phyloP scores from a whole-genome alignment of 2,888 invertebrate genomes.

The Drosophila niveifrons region DNA sequence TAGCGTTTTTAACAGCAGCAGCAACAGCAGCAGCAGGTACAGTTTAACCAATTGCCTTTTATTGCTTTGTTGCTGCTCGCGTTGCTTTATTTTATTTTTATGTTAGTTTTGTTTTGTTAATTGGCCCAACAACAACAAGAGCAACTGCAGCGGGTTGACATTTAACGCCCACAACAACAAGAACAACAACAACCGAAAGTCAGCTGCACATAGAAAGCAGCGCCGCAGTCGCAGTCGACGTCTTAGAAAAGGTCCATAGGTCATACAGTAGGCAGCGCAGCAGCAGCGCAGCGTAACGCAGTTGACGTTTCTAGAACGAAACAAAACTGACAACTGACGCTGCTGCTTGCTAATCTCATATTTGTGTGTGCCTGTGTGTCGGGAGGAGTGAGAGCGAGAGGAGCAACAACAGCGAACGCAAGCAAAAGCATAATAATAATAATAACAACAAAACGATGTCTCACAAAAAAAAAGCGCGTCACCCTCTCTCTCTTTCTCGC shows the following conservation, averaged over 20 bases:
- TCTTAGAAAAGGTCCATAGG: conserved; percentile 70
- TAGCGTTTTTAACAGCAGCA: conserved; percentile 46
- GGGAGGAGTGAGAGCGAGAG: neutral
- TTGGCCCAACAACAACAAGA: conserved; percentile 16
- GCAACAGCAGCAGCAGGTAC: conserved; percentile 47
- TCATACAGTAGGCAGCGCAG: conserved; percentile 47
- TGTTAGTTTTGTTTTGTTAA: conserved; percentile 14
- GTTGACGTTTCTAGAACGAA: conserved; percentile 70
- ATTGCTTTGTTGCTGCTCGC: conserved; percentile 17
- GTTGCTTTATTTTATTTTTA: neutral
- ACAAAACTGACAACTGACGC: conserved; percentile 51
- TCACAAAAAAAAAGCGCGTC: conserved; percentile 18
- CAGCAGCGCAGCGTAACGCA: conserved; percentile 26
- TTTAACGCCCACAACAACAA: conserved; percentile 34
- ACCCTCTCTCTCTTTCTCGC: conserved; percentile 6
- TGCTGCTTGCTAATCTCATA: conserved; percentile 34
- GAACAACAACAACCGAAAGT: conserved; percentile 14
- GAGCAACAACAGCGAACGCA: conserved; percentile 4
- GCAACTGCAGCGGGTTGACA: conserved; percentile 23
- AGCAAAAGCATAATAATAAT: conserved; percentile 42
- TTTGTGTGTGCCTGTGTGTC: neutral
- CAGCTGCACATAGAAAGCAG: conserved; percentile 49
- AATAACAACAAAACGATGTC: conserved; percentile 32
- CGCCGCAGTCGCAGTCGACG: conserved; percentile 11
- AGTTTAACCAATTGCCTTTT: conserved; percentile 52